phyloP scores from a whole-genome alignment of 2,888 invertebrate genomes.

The Drosophila ustulata region DNA sequence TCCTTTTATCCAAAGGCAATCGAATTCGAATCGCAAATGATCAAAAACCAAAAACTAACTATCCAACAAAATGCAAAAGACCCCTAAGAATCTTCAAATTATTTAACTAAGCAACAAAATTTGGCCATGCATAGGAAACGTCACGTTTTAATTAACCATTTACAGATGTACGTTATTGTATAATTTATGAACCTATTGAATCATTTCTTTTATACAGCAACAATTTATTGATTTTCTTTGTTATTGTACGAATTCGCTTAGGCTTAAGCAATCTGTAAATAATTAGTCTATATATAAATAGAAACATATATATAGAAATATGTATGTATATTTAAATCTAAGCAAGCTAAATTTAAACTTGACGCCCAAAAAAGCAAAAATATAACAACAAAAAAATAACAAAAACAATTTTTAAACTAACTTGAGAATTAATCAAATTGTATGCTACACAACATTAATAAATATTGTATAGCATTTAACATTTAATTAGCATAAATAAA shows the following conservation, averaged over 20 bases:
- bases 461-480: slow-evolving; percentile 77
- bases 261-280: slow-evolving; percentile 70
- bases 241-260: slow-evolving; percentile 74
- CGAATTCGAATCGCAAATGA: slow-evolving; percentile 80
- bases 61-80: slow-evolving; percentile 47
- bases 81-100: slow-evolving; percentile 75
- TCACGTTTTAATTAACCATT: slow-evolving; percentile 47
- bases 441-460: slow-evolving; percentile 68
- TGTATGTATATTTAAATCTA: slow-evolving; percentile 42
- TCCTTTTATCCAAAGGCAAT: slow-evolving; percentile 70
- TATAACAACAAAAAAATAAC: slow-evolving; percentile 17
- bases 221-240: slow-evolving; percentile 52
- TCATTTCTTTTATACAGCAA: slow-evolving; percentile 28
- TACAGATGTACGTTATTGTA: slow-evolving; percentile 25
- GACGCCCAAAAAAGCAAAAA: slow-evolving; percentile 35
- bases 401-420: slow-evolving; percentile 68
- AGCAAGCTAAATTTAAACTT: slow-evolving; percentile 48
- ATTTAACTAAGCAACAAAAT: slow-evolving; percentile 64
- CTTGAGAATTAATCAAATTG: slow-evolving; percentile 80
- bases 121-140: slow-evolving; percentile 72
- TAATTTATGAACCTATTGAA: slow-evolving; percentile 41
- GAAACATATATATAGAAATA: slow-evolving; percentile 49
- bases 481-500: slow-evolving; percentile 77
- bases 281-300: slow-evolving; percentile 50
- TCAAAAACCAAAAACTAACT: slow-evolving; percentile 76